These are phyloP conservation scores for Dorcus parallelipipedus DNA, from an alignment of 2,888 invertebrate genomes.

Conservation along the genomic window DNA sequence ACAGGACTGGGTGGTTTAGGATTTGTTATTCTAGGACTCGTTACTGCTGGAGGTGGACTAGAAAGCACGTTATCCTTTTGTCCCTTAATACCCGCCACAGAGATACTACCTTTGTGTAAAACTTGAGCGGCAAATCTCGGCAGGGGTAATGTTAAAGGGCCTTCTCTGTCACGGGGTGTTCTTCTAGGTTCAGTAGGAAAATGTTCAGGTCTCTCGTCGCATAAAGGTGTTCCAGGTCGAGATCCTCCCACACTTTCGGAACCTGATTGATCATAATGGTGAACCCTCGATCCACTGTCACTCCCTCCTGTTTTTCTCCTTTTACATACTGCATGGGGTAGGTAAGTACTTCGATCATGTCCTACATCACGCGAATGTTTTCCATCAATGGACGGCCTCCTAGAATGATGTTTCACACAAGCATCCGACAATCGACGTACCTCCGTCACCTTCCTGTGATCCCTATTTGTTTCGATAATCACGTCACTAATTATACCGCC, in stretches of 20 bases:
- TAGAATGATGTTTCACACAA: constrained; percentile 43
- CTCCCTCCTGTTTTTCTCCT: constrained; percentile 53
- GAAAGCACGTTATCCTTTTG: constrained; percentile 41
- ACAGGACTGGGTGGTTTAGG: constrained; percentile 48
- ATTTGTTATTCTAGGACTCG: constrained; percentile 49
- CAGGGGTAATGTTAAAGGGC: constrained; percentile 78
- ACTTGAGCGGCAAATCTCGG: constrained; percentile 83
- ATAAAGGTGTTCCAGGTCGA: constrained; percentile 80
- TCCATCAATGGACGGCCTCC: constrained; percentile 55
- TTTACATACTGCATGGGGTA: constrained; percentile 53
- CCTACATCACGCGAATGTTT: constrained; percentile 39
- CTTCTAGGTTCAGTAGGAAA: constrained; percentile 75
- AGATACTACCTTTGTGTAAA: constrained; percentile 35
- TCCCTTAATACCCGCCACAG: constrained; percentile 47
- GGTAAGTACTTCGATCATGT: constrained; percentile 35
- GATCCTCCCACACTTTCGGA: constrained; percentile 67
- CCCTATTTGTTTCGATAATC: constrained; percentile 47
- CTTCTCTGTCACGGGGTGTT: constrained; percentile 53
- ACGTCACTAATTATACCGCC: constrained; percentile 39
- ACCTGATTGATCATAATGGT: constrained; percentile 57
- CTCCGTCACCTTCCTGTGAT: constrained; percentile 51
- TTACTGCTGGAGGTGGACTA: constrained; percentile 50
- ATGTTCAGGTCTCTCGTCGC: constrained; percentile 76
- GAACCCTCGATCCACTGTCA: constrained; percentile 37
- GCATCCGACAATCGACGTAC: constrained; percentile 54